Evolutionary conservation across 2,113 vertebrate genomes (phyloP).

Genomic region (Sprattus sprattus): DNA sequence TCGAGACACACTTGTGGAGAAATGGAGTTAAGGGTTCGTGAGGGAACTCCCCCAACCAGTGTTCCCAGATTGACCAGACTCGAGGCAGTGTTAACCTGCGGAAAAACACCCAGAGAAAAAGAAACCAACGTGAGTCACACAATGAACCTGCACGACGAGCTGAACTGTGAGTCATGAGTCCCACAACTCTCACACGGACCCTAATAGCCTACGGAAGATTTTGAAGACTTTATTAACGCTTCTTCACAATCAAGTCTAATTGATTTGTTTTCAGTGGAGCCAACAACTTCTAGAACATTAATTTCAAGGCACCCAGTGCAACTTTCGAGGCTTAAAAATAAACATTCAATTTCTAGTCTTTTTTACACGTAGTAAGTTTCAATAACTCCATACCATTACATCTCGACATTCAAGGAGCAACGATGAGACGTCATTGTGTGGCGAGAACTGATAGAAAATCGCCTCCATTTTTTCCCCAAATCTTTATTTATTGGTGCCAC

Average conservation of each 20-base stretch:
- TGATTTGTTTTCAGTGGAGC: not conserved
- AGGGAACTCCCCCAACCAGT: conserved; percentile 37
- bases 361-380: no score
- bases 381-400: no score
- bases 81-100: not conserved
- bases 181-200: not conserved
- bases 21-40: conserved; percentile 2
- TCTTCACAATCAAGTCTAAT: not conserved
- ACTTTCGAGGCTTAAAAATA: no score
- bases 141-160: not conserved
- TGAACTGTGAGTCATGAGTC: not conserved
- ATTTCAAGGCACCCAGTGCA: no score
- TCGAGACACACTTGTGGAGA: not conserved
- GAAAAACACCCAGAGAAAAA: conserved; percentile 6
- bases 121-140: not conserved
- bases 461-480: no score
- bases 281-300: no score
- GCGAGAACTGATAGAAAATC: no score
- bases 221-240: no score
- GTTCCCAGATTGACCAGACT: conserved; percentile 30
- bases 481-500: no score
- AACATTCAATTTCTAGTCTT: no score
- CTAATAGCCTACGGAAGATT: not conserved
- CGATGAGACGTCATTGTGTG: no score
- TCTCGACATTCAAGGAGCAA: no score